Conservation (phyloP, 2,113 vertebrate genomes). For the Phalacrocorax aristotelis region DNA sequence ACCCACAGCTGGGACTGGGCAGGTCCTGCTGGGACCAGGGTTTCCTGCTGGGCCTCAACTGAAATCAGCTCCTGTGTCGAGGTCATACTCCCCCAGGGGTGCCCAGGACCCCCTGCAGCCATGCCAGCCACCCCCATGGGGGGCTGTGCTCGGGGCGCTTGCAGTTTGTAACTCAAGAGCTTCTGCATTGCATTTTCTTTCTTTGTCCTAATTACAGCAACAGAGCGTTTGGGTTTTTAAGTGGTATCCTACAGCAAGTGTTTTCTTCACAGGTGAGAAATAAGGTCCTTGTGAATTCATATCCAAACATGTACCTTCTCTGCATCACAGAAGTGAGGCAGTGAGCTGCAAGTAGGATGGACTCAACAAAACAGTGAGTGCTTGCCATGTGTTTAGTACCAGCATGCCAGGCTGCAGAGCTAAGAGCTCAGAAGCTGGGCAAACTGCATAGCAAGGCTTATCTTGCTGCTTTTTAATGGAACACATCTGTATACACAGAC, state of each 20-base stretch:
- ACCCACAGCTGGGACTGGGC: background rate
- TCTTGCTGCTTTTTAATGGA: background rate
- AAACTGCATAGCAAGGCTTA: background rate
- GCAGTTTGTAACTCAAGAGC: background rate
- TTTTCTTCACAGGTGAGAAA: background rate
- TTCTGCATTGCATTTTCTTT: background rate
- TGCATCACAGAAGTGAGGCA: background rate
- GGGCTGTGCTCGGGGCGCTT: fast-evolving
- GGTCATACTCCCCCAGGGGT: background rate
- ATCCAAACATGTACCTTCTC: background rate
- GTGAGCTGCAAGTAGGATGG: background rate
- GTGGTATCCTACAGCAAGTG: background rate
- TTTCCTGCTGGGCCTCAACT: background rate
- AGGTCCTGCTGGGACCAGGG: background rate
- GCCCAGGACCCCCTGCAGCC: fast-evolving
- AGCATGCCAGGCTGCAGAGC: background rate
- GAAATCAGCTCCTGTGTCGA: background rate
- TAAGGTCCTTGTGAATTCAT: background rate
- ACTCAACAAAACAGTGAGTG: background rate
- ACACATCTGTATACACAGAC: background rate
- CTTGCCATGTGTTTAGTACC: background rate
- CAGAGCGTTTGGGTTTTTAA: background rate
- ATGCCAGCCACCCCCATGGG: background rate
- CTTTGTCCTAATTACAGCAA: background rate
- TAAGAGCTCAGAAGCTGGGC: background rate